A percentile compares a stretch with the other conserved stretches of the same genome.
Evolutionary conservation across 92 coral and sea anemone species (phyloP).

Genomic region (Palythoa grandiflora): DNA sequence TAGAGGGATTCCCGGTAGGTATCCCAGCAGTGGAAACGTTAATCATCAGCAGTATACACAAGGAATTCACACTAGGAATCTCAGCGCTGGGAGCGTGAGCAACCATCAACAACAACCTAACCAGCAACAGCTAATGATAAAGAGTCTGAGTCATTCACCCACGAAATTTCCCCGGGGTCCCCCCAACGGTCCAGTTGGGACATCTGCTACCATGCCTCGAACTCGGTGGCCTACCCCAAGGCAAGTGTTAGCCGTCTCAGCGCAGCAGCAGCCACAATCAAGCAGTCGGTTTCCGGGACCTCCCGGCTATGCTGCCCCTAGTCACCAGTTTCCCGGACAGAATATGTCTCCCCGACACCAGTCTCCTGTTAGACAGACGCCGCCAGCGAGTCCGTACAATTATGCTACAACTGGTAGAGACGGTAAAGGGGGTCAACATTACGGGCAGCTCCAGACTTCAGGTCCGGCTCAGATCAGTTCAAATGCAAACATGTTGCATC

Average conservation of each 20-base stretch:
- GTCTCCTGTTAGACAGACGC: slow-evolving; percentile 20
- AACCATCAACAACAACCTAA: not conserved
- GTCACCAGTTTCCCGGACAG: slow-evolving; percentile 20
- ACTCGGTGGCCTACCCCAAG: slow-evolving; percentile 40
- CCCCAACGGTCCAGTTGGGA: not conserved
- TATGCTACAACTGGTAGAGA: slow-evolving; percentile 26
- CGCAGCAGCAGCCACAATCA: not conserved
- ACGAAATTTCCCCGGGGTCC: not conserved
- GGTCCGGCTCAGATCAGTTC: not conserved
- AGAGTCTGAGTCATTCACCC: slow-evolving; percentile 27
- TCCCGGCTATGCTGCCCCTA: not conserved
- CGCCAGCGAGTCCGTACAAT: slow-evolving; percentile 39
- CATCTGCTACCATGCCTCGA: slow-evolving; percentile 40
- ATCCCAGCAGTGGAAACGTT: slow-evolving; percentile 49
- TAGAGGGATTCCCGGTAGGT: slow-evolving; percentile 27
- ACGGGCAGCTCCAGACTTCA: slow-evolving; percentile 16
- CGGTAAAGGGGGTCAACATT: not conserved
- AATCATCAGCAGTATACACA: slow-evolving; percentile 14
- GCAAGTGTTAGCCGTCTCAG: slow-evolving; percentile 6
- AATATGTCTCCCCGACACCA: slow-evolving; percentile 20
- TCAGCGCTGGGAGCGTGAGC: slow-evolving; percentile 24
- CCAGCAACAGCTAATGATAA: slow-evolving; percentile 15
- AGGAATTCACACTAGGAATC: slow-evolving; percentile 21
- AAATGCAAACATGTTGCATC: slow-evolving; percentile 6
- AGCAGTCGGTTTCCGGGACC: not conserved